These are phyloP conservation scores for Lepidochrysops patricia DNA, from an alignment of 2,888 invertebrate genomes.

Conservation along the genomic window DNA sequence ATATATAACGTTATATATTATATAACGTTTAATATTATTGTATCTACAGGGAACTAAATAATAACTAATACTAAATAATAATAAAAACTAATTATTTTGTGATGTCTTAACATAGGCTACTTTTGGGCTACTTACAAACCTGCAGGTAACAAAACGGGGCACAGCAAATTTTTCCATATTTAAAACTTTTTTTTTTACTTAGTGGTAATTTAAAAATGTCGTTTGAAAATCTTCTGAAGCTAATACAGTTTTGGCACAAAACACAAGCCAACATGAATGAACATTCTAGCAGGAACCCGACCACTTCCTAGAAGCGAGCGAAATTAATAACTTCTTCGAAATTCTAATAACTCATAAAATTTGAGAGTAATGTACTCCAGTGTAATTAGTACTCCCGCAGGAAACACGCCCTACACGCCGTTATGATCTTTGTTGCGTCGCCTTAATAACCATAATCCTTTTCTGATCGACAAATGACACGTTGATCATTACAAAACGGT, in stretches of 20 bases:
- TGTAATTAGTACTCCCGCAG: conserved; percentile 37
- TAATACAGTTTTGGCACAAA: background rate
- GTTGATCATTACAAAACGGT: background rate
- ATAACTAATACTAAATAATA: no score
- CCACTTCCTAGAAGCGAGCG: conserved; percentile 22
- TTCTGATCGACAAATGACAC: background rate
- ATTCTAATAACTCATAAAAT: conserved; percentile 44
- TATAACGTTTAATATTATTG: no score
- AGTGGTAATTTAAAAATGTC: no score
- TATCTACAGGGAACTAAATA: no score
- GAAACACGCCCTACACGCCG: conserved; percentile 14
- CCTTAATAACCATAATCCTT: background rate
- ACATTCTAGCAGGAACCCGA: background rate
- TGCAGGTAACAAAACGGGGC: no score
- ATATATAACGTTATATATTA: no score
- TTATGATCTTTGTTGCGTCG: background rate
- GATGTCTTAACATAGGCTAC: no score
- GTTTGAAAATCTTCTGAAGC: no score
- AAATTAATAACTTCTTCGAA: conserved; percentile 35
- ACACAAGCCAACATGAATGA: background rate
- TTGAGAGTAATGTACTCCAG: conserved; percentile 34
- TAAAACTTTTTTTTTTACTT: no score
- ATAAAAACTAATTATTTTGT: no score
- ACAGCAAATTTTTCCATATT: no score
- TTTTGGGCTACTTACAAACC: no score